Base-by-base conservation (phyloP, 2,888 invertebrate genomes). In the Beris chalybata region DNA sequence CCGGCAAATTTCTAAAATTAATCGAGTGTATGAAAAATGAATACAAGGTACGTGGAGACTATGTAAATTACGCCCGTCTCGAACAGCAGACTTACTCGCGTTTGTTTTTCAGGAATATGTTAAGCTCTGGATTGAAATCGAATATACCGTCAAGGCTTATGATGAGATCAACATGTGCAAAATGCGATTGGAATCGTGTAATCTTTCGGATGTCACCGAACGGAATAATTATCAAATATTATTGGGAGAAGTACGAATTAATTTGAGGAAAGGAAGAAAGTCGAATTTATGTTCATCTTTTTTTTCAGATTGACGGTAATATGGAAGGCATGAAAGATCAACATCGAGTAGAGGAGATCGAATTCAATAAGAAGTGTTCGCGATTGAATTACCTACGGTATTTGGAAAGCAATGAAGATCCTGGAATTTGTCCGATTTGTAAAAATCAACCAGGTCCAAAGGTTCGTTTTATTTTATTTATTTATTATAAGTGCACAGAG, bases 131-230 rank as follows among this genome's bases (percentile, higher is more conserved):
- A 78, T 81, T 64, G 81, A 81, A 72, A 76, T 76, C 43, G 79
- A 81, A 67, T 78, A 76, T 70, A 76, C 77, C 11, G 76, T 80
- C 31, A 83, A 87, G 65, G 86, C 88, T 0, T 83, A 85, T 67
- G 91, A 92, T 78, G 91, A 92, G 78, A 75, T 91, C 53, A 84
- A 85, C 73, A 90, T 91, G 86, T 88, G 88, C 47, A 88, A 87
- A 74, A 83, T 85, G 70, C 80, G 89, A 63, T 75, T 87, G 64
- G 76, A 85, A 58, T 22, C 50, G n/a, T 38, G 38, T 15, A 38
- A 61, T 7, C 73, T 86, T 7, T 29, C 56, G 5, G 38, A 38
- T 9, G 9, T 3, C 38, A 9, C 5, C 31, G 63, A 70, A 29
- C 50, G 63, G 56, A 29, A 47, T 1, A 65, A 57, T 38, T 68